Percentiles rank a stretch among this genome's conserved stretches.
These are phyloP conservation scores for Oenanthe melanoleuca DNA, from an alignment of 2,113 vertebrate species.

Conservation along the genomic window DNA sequence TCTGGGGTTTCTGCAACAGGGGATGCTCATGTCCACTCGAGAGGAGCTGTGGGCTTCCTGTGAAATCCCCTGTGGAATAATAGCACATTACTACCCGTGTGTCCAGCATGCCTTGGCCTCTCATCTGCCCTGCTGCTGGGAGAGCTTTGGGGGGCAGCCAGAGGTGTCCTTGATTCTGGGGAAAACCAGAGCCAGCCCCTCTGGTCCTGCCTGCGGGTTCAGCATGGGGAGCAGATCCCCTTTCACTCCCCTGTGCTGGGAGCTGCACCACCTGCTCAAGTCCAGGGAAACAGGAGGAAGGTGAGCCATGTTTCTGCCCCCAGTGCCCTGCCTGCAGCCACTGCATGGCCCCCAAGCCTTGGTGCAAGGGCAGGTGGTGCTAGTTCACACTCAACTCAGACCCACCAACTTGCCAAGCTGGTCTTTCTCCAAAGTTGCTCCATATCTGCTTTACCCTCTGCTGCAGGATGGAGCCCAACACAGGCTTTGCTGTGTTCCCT, in stretches of 20 bases:
- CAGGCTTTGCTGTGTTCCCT: not conserved
- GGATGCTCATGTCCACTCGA: not conserved
- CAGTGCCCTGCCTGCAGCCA: not conserved
- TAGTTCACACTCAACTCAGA: not conserved
- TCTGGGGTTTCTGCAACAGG: not conserved
- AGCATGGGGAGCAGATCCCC: not conserved
- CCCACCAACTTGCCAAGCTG: not conserved
- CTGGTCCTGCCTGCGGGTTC: not conserved
- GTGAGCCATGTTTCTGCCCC: not conserved
- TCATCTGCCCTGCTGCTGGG: rapidly evolving
- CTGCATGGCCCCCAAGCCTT: not conserved
- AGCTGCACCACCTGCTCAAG: not conserved
- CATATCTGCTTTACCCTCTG: not conserved
- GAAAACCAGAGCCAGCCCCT: not conserved
- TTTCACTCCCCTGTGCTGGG: not conserved
- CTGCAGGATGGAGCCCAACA: not conserved
- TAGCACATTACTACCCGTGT: rapidly evolving
- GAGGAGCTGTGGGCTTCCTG: not conserved
- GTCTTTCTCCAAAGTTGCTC: not conserved
- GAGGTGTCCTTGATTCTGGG: not conserved
- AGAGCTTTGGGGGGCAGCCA: not conserved
- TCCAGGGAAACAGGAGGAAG: not conserved
- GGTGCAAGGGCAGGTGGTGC: not conserved
- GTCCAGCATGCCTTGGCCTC: rapidly evolving
- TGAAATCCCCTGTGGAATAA: not conserved